Base-by-base conservation (phyloP, 1,140 invertebrate species). In the Battus philenor region DNA sequence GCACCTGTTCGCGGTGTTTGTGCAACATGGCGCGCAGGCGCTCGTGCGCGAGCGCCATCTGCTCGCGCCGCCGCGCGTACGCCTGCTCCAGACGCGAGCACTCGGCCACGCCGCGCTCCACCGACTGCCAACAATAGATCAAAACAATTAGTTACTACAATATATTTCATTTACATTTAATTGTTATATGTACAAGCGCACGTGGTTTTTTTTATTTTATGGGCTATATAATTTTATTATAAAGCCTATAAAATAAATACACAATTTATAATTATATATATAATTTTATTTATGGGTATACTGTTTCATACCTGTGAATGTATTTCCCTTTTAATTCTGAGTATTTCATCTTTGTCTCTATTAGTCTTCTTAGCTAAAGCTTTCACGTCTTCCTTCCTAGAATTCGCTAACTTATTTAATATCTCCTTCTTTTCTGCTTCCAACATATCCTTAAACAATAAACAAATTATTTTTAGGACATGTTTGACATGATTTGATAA, bases 361-460 rank as follows among this genome's bases (percentile, higher is more conserved):
- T 78, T 78, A 24, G 72, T 70, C 44, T 75, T 77, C 54, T 81
- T 80, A 1, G 75, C 72, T 17, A 85, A 54, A 90, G 92, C 90
- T 74, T 96, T 96, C 26, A 97, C 94, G 71, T 98, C 95, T 36
- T 94, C 93, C 53, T 94, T 91, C 44, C 93, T 91, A 49, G 91
- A 91, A 12, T 91, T 90, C 51, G 97, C 93, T 50, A 97, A 83
- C 66, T 91, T 90, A 64, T 94, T 92, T 89, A 95, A 94, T 8
- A 97, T 90, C 53, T 95, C 94, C 20, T 90, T 91, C 11, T 93
- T 95, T 58, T 95, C 93, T 34, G 91, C 89, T 53, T 96, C 93
- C 32, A 94, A 81, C 44, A 90, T 86, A 12, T 88, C 87, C 86
- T 91, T 63, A 10, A 69, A 77, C 32, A 47, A 29, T 12, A 43